Base-by-base conservation (phyloP, 1,140 invertebrate genomes). In the Ooceraea biroi region DNA sequence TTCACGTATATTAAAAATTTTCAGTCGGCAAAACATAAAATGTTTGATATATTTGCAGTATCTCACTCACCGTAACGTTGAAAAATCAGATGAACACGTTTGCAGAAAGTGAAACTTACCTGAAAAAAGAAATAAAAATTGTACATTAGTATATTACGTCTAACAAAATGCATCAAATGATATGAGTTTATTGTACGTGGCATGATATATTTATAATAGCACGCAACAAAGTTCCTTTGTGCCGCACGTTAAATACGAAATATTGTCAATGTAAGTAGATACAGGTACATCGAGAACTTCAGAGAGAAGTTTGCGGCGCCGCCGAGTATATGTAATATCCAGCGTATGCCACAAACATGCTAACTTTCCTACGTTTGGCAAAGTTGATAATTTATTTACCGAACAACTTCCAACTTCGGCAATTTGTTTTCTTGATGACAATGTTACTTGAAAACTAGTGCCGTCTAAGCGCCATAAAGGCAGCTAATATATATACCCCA, bases 71-170 rank as follows among this genome's bases (percentile, higher is more conserved):
- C 71, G 36, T 68, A 30, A 25, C 36, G 14, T 10, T 44, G 36
- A 36, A 25, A 60, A 52, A 22, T 25, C 12, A 41, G 46, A 52
- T 2, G 1, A 66, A 14, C 41, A 22, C 3, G 58, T 12, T n/a
- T 19, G 14, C 11, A 63, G 19, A 3, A 74, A 68, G 14, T 46
- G 48, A 17, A 30, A 87, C 86, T 88, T 73, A 88, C 86, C 86
- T 87, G 44, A 69, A 88, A 88, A 58, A 78, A n/a, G n/a, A 88
- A 87, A 30, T 17, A 84, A 14, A 27, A 69, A 77, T 68, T 82
- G 52, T 2, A 30, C 10, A 58, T 73, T 73, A 60, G 36, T 41
- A 25, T 1, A 27, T 73, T 25, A 57, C 19, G 41, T 41, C 57
- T 69, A 8, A 50, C 27, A 1, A 30, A 17, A 30, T 69, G n/a